Evolutionary conservation across 2,113 vertebrate species (phyloP).

Genomic region (Agapornis roseicollis): DNA sequence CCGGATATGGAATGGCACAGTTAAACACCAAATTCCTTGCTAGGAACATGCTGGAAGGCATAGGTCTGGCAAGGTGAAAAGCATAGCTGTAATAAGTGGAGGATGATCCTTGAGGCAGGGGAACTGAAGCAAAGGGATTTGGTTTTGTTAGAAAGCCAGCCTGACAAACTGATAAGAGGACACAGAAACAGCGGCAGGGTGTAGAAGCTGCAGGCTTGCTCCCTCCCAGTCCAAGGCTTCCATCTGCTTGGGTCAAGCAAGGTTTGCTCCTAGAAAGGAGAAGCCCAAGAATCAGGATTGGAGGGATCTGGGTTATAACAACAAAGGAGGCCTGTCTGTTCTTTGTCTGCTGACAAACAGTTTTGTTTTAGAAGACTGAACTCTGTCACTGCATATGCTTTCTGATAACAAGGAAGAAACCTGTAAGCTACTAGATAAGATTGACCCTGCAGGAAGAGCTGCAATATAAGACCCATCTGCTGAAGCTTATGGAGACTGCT

Average conservation of each 20-base stretch:
- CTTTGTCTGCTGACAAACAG: constrained; percentile 31
- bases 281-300: not conserved
- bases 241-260: not conserved
- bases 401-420: constrained; percentile 7
- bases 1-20: not conserved
- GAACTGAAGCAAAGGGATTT: not conserved
- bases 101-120: not conserved
- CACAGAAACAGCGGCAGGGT: not conserved
- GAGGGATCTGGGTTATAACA: not conserved
- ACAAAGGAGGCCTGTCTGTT: constrained; percentile 4
- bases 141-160: not conserved
- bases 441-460: not conserved
- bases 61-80: not conserved
- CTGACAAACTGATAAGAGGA: not conserved
- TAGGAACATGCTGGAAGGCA: not conserved
- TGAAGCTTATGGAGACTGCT: not conserved
- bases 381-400: not conserved
- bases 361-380: not conserved
- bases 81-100: not conserved
- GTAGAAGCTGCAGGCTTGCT: not conserved
- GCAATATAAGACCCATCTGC: not conserved
- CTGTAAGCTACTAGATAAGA: not conserved
- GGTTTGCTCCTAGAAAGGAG: not conserved
- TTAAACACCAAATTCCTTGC: not conserved
- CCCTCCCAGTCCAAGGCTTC: not conserved